Conservation (phyloP, 2,113 vertebrate genomes). For the Perccottus glenii region DNA sequence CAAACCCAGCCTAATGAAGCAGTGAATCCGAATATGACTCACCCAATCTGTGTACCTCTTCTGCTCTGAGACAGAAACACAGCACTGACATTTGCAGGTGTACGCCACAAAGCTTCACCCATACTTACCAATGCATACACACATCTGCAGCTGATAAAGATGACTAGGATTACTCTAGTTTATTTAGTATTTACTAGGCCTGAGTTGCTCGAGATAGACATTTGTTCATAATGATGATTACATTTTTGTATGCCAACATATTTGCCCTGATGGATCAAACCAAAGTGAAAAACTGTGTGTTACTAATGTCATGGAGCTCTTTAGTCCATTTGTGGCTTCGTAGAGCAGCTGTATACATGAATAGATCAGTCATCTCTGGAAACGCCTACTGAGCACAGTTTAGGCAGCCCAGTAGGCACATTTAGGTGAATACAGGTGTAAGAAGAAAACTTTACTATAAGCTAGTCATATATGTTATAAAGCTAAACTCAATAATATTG, state of each 20-base stretch:
- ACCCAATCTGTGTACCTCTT: constrained; percentile 21
- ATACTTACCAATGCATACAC: background rate
- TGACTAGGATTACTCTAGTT: background rate
- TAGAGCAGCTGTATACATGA: too few species aligned
- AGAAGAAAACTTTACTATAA: constrained; percentile 2
- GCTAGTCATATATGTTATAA: background rate
- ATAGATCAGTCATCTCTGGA: too few species aligned
- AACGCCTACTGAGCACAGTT: too few species aligned
- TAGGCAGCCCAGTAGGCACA: background rate
- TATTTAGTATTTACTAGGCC: background rate
- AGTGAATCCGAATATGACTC: constrained; percentile 48
- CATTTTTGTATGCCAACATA: too few species aligned
- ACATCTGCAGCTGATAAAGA: background rate
- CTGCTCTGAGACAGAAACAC: constrained; percentile 17
- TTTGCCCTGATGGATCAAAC: too few species aligned
- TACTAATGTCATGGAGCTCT: too few species aligned
- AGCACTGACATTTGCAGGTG: constrained; percentile 12
- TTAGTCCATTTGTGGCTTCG: too few species aligned
- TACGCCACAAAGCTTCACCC: background rate
- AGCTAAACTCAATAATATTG: constrained; percentile 5
- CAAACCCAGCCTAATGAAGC: constrained; percentile 62
- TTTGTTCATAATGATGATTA: too few species aligned
- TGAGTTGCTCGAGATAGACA: too few species aligned
- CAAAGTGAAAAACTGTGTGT: too few species aligned
- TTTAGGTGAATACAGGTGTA: constrained; percentile 8